Evolutionary conservation across 2,113 vertebrate species (phyloP), one percentile per base, ranked within the genome.

Genomic region (Pachycephala philippinensis): DNA sequence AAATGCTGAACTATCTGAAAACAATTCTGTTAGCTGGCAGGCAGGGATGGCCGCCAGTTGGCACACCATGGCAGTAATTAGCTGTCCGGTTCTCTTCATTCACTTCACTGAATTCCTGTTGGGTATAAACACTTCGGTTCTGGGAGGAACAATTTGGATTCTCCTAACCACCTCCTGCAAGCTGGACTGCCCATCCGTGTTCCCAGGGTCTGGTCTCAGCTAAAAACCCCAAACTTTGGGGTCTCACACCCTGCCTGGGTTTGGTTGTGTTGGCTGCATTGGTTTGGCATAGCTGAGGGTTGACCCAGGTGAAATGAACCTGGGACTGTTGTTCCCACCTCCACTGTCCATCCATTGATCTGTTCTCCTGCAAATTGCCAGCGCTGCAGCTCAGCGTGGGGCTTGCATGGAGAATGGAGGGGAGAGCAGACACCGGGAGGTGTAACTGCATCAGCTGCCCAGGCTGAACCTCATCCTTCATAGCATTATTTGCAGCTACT

Each of bases 1-100:
- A 93, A 95, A 92, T 65, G 77, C 53, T 77, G 93, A 94, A 90
- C 84, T 92, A 88, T 93, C 89, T 90, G 89, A 94, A 97, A 96
- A 96, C 92, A 94, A 83, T 95, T 95, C 75, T 90, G 94, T 76
- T 92, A 68, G 89, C 92, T 90, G 87, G 82, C 91, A 93, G 86
- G 88, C 71, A 66, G 85, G 86, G 85, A 90, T 94, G 89, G 80
- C 69, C 28, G 31, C 88, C 90, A 82, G 4, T 85, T 94, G 96
- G 92, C 84, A 89, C 74, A 95, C 86, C 80, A 39, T 75, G 87
- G 89, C 82, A 64, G 52, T 97, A 96, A 97, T 95, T 93, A 95
- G 92, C 75, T 95, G 96, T 91, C 96, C 68, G 0, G 45, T 89
- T 69, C 85, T 93, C 83, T 79, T 71, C 22, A 2, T 90, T 86